Evolutionary conservation across 2,113 vertebrate species (phyloP).

Genomic region (Abramis brama): DNA sequence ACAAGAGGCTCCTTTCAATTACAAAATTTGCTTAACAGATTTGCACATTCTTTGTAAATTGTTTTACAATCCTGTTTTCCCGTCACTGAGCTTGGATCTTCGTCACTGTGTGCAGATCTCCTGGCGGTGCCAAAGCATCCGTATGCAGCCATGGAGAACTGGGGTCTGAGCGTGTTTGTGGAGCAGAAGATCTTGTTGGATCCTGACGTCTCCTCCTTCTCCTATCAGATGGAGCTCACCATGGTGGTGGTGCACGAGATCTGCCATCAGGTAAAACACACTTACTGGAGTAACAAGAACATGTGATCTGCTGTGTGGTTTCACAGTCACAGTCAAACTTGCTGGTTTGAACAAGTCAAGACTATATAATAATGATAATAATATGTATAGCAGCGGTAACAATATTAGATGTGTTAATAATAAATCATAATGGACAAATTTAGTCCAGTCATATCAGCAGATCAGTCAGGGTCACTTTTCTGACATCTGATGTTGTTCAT

Average conservation of each 20-base stretch:
- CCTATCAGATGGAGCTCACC: constrained; percentile 89
- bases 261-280: constrained; percentile 80
- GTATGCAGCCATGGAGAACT: constrained; percentile 92
- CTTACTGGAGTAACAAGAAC: too few species aligned
- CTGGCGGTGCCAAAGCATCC: constrained; percentile 91
- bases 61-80: not conserved
- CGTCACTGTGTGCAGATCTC: constrained; percentile 77
- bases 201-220: constrained; percentile 87
- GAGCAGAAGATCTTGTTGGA: constrained; percentile 90
- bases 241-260: constrained; percentile 71
- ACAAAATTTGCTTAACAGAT: too few species aligned
- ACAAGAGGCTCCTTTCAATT: too few species aligned
- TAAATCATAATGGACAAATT: not conserved
- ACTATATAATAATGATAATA: too few species aligned
- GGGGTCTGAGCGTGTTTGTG: constrained; percentile 90
- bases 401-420: not conserved
- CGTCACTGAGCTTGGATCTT: not conserved
- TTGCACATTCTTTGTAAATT: not conserved
- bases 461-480: not conserved
- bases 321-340: not conserved
- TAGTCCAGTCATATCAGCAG: not conserved
- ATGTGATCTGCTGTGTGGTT: not conserved
- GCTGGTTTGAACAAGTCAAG: not conserved
- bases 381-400: too few species aligned
- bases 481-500: not conserved